Base-by-base conservation (phyloP, 2,113 vertebrate species). In the Xiphophorus maculatus region DNA sequence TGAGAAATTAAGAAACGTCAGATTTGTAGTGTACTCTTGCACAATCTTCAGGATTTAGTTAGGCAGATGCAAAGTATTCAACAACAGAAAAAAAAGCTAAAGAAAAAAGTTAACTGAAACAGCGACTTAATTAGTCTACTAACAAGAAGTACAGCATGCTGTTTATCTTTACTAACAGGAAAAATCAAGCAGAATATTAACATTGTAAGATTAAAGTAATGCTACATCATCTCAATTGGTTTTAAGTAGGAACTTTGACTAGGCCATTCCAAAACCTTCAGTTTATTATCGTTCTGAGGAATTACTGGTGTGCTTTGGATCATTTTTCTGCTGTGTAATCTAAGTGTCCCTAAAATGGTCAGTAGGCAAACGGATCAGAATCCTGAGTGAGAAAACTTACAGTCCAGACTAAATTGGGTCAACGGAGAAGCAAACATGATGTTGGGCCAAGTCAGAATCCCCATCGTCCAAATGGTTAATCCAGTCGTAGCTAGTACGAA, bases 1-100 rank as follows among this genome's bases (percentile, higher is more conserved):
- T 66, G 62, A 64, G 71, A 72, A 72, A 88, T 81, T 81, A 28
- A 66, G 69, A 85, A 82, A 83, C 77, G 12, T 63, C 22, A 81
- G 29, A 77, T 22, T 65, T 48, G 10, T 66, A 32, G 76, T 54
- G 6, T 9, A 54, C 22, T 54, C 7, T 25, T 22, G 22, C 5
- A 7, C 51, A 5, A 44, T 72, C 13, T 32, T 35, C 29, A 37
- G 33, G 33, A 9, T 35, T 71, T 80, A 66, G 12, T 30, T 79
- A 1, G 14, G 10, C 14, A 33, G 63, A 33, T 4, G 17, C 32
- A 35, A 33, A 33, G 13, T 62, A 42, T 42, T 42, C 40, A 42
- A 11, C 8, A 35, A 35, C 33, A 35, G 6, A 5, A 33, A 35
- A 35, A 35, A 35, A 33, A 33, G 6, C 6, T 33, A 33, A 33